Evolutionary conservation across 2,797 vertebrate genomes (phyloP).

Genomic region (Scarus forsteni): DNA sequence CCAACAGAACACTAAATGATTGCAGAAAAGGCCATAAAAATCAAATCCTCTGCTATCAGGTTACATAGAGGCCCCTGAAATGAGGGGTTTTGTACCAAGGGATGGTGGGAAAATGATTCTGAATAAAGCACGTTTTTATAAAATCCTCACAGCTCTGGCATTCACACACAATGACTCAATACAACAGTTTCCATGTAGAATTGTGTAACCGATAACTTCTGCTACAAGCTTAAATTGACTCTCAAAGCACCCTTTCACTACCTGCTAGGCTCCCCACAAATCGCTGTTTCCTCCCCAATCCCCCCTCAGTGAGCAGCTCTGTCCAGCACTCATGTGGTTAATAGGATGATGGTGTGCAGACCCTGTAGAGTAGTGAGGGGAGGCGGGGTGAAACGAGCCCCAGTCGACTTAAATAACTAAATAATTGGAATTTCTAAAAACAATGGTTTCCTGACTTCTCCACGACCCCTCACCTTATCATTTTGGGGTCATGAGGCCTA

Average conservation of each 20-base stretch:
- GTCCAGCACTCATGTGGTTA: conserved; percentile 78
- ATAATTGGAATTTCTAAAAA: conserved; percentile 87
- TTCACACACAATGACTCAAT: conserved; percentile 41
- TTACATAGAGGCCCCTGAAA: conserved; percentile 34
- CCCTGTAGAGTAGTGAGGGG: conserved; percentile 45
- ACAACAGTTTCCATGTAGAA: conserved; percentile 47
- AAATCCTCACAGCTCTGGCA: conserved; percentile 46
- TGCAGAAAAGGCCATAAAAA: conserved; percentile 21
- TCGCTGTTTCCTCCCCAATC: conserved; percentile 35
- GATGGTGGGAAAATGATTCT: conserved; percentile 13
- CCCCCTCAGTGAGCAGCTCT: conserved; percentile 26
- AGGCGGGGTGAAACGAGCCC: conserved; percentile 34
- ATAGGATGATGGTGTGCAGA: conserved; percentile 79
- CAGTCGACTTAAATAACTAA: conserved; percentile 84
- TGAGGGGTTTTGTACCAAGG: conserved; percentile 13
- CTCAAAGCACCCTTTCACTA: conserved; percentile 51
- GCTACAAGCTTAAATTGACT: conserved; percentile 48
- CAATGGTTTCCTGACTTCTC: conserved; percentile 86
- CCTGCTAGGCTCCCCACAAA: conserved; percentile 24
- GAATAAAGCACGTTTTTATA: conserved; percentile 23
- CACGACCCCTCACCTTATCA: conserved; percentile 82
- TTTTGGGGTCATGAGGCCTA: conserved; percentile 76
- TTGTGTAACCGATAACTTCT: conserved; percentile 68
- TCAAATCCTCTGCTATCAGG: conserved; percentile 10
- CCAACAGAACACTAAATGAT: conserved; percentile 8